Conservation (phyloP, 1,140 invertebrate genomes). For the Drosophila erecta region DNA sequence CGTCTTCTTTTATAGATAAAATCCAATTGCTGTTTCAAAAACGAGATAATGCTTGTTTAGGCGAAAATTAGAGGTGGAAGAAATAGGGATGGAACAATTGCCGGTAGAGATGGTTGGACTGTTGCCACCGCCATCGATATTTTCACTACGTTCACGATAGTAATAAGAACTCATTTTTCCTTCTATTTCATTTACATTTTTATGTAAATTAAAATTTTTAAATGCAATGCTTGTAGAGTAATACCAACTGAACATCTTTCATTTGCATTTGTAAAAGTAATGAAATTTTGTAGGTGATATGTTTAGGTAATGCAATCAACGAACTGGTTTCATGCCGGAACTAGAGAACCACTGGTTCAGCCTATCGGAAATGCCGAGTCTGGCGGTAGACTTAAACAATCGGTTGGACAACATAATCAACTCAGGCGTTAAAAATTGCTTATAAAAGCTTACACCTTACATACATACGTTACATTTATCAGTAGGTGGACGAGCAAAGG, state of each 20-base stretch:
- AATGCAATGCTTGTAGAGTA: too few species aligned
- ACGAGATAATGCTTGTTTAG: slow-evolving; percentile 24
- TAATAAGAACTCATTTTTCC: too few species aligned
- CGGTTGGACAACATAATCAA: not conserved
- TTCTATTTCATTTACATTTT: too few species aligned
- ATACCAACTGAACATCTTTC: too few species aligned
- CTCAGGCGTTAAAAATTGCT: not conserved
- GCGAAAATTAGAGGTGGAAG: slow-evolving; percentile 5
- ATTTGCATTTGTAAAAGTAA: too few species aligned
- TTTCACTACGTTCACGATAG: not conserved
- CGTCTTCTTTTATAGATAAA: slow-evolving; percentile 32
- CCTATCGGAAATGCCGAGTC: slow-evolving; percentile 1
- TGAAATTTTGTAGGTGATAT: too few species aligned
- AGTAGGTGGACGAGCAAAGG: not conserved
- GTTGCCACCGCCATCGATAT: not conserved
- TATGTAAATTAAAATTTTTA: too few species aligned
- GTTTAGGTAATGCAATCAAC: not conserved
- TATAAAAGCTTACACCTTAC: not conserved
- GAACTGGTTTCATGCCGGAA: not conserved
- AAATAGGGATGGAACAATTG: not conserved
- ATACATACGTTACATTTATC: not conserved
- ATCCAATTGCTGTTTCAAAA: not conserved
- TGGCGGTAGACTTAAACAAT: slow-evolving; percentile 2
- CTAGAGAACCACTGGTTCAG: not conserved
- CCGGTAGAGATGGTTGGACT: not conserved